phyloP scores from a whole-genome alignment of 2,888 invertebrate genomes.

The Agriopis aurantiaria region DNA sequence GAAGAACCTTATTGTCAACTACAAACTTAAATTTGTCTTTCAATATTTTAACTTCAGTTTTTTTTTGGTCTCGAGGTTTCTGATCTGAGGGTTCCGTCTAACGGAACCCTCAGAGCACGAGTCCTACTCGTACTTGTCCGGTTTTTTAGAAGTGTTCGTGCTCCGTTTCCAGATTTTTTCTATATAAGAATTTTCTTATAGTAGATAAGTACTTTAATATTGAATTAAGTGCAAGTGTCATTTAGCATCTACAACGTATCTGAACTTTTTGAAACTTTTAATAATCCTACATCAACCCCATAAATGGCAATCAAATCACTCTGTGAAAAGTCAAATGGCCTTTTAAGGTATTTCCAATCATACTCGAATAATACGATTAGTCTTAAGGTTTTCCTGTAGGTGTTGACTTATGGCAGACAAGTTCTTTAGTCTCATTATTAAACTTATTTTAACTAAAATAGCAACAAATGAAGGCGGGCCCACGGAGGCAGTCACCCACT shows the following conservation, averaged over 20 bases:
- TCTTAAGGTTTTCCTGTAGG: slow-evolving; percentile 29
- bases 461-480: slow-evolving; percentile 71
- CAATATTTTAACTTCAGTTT: too few relatives aligned
- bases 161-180: too few relatives aligned
- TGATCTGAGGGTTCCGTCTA: too few relatives aligned
- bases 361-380: slow-evolving; percentile 12
- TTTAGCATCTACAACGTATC: neutral
- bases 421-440: slow-evolving; percentile 47
- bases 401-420: slow-evolving; percentile 32
- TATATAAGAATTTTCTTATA: too few relatives aligned
- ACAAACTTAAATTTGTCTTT: too few relatives aligned
- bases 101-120: too few relatives aligned
- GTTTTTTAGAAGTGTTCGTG: too few relatives aligned
- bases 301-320: neutral
- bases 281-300: neutral
- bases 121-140: too few relatives aligned
- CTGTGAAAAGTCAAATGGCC: slow-evolving; percentile 11
- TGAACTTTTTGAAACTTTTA: neutral
- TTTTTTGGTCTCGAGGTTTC: too few relatives aligned
- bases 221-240: neutral
- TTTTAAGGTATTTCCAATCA: slow-evolving; percentile 26
- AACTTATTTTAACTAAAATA: slow-evolving; percentile 49
- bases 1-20: too few relatives aligned
- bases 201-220: neutral
- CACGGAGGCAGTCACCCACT: slow-evolving; percentile 77